Percentiles rank a stretch among this genome's conserved stretches.
Evolutionary conservation across 2,797 vertebrate species (phyloP).

Genomic region (Sebastes umbrosus): DNA sequence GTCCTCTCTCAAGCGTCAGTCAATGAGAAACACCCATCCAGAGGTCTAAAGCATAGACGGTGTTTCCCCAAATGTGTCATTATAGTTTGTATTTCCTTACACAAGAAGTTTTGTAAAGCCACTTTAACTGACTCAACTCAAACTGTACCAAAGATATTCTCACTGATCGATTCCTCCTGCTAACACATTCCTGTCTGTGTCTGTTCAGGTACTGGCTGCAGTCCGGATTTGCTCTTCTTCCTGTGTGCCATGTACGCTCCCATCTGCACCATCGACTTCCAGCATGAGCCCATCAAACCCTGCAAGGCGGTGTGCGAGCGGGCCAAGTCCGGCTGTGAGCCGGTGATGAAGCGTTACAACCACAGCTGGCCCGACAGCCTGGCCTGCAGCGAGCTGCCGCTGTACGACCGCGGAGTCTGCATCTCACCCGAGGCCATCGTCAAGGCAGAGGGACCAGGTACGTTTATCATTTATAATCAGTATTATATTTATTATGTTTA

Average conservation of each 20-base stretch:
- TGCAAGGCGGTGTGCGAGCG: constrained; percentile 96
- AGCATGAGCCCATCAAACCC: constrained; percentile 97
- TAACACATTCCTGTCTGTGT: background rate
- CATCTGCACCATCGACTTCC: constrained; percentile 98
- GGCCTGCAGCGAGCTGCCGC: constrained; percentile 92
- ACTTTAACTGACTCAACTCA: background rate
- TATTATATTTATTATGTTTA: too few relatives aligned
- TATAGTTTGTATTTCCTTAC: background rate
- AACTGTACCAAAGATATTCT: background rate
- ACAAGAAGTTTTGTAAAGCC: background rate
- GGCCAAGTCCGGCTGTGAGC: constrained; percentile 93
- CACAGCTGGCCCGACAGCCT: constrained; percentile 97
- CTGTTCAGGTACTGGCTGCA: constrained; percentile 88
- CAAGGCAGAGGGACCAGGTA: constrained; percentile 91
- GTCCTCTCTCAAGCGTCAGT: too few relatives aligned
- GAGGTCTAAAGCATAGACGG: background rate
- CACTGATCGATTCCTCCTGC: background rate
- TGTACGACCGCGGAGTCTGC: constrained; percentile 96
- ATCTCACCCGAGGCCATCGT: constrained; percentile 98
- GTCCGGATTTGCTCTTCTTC: constrained; percentile 94
- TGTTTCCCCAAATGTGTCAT: background rate
- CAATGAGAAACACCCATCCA: background rate
- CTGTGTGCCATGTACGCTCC: constrained; percentile 98
- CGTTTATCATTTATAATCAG: background rate
- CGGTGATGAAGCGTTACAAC: constrained; percentile 92